Base-by-base conservation (phyloP, 2,888 invertebrate species). In the Leptarthrus brevirostris region DNA sequence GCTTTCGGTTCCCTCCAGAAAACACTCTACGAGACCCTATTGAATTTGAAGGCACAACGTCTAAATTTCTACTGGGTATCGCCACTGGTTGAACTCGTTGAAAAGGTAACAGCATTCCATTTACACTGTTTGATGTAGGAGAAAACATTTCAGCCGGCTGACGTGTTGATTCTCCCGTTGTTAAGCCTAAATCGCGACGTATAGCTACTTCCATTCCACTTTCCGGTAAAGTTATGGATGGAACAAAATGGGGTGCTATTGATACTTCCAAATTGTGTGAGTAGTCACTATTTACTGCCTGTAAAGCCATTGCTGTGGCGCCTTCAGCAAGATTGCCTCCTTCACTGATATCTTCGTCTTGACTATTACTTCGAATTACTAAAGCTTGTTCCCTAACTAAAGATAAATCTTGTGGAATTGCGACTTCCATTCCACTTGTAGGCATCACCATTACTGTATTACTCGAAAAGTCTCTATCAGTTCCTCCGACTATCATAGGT, bases 1-100 rank as follows among this genome's bases (percentile, higher is more conserved):
- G 81, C 71, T 85, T 83, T 0, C 84, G 80, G 6, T 80, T 81
- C 14, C 80, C 78, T 34, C 30, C 34, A 1, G 80, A 76, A 70
- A 80, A 83, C 40, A 74, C 76, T 26, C 80, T 78, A 1, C 82
- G 78, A 61, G 72, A 34, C 20, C 49, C 58, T n/a, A 61, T 58
- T 1, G 84, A 79, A 76, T 82, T 86, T 12, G 87, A 85, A 76
- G 87, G 87, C 76, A 87, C 86, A 72, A 87, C 82, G 77, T 86
- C 86, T 80, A 83, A 81, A 74, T 83, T 86, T 71, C 79, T 77
- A 78, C 81, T 83, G 36, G 85, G 83, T 53, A 85, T 82, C 1
- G 85, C 84, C 3, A 85, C 85, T 0, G 85, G 85, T 74, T 85
- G 85, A 8, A 85, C 85, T 18, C 85, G 81, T 52, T 85, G 85